Conservation (phyloP, 2,888 invertebrate genomes). For the Anticlea derivata region DNA sequence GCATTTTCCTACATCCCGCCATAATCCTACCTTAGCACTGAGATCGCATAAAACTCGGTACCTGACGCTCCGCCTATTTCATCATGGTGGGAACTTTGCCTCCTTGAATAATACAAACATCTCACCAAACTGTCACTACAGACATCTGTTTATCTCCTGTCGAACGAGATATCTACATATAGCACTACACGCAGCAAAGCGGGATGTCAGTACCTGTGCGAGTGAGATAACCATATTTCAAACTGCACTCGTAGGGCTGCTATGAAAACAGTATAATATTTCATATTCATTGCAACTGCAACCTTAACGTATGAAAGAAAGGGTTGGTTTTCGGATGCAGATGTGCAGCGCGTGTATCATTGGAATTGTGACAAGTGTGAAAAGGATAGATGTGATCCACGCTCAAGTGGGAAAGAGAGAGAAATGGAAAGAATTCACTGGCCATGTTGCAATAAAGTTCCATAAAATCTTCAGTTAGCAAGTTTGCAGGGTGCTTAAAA, state of each 20-base stretch:
- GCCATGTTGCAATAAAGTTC: slow-evolving; percentile 66
- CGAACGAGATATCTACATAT: slow-evolving; percentile 80
- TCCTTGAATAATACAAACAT: slow-evolving; percentile 44
- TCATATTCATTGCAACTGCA: slow-evolving; percentile 73
- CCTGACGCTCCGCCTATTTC: slow-evolving; percentile 76
- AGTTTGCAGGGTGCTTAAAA: slow-evolving; percentile 59
- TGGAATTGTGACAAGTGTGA: slow-evolving; percentile 52
- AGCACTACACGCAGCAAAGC: slow-evolving; percentile 70
- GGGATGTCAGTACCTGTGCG: slow-evolving; percentile 66
- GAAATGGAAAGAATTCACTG: slow-evolving; percentile 54
- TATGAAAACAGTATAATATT: slow-evolving; percentile 15
- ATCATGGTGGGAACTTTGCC: slow-evolving; percentile 74
- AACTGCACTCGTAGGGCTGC: slow-evolving; percentile 59
- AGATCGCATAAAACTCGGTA: slow-evolving; percentile 45
- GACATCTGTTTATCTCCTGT: slow-evolving; percentile 75
- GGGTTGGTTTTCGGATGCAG: slow-evolving; percentile 64
- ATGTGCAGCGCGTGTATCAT: slow-evolving; percentile 52
- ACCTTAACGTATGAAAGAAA: slow-evolving; percentile 61
- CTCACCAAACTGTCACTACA: slow-evolving; percentile 65
- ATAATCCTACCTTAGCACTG: slow-evolving; percentile 50
- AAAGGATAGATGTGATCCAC: slow-evolving; percentile 48
- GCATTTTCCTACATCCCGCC: slow-evolving; percentile 44
- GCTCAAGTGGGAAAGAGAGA: slow-evolving; percentile 54
- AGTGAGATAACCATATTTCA: slow-evolving; percentile 72
- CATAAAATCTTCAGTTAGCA: slow-evolving; percentile 54